These are phyloP conservation scores for Enteromius treurensis DNA, from an alignment of 2,797 vertebrate genomes.

Conservation along the genomic window DNA sequence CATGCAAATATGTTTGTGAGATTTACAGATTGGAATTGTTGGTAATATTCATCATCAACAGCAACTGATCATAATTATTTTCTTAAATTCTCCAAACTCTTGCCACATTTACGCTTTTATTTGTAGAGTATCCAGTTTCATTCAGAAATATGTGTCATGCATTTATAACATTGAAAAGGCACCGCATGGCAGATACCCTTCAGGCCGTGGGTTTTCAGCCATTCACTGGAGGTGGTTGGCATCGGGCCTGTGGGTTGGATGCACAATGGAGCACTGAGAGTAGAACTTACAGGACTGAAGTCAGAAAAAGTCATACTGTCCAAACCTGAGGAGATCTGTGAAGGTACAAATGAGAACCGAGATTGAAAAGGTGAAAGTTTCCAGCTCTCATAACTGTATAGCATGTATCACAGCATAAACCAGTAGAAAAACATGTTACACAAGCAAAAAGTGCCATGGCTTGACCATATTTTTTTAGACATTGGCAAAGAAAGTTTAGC, in stretches of 20 bases:
- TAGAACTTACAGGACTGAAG: constrained; percentile 63
- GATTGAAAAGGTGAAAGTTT: neutral
- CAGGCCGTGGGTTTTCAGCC: constrained; percentile 80
- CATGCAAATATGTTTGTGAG: neutral
- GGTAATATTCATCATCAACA: too few species aligned
- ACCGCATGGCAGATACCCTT: constrained; percentile 73
- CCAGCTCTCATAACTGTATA: neutral
- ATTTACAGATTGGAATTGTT: too few species aligned
- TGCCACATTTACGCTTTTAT: neutral
- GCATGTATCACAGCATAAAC: neutral
- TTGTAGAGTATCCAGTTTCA: neutral
- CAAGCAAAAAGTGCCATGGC: neutral
- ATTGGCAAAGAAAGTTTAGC: too few species aligned
- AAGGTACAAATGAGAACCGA: constrained; percentile 9
- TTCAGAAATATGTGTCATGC: neutral
- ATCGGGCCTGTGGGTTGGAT: constrained; percentile 71
- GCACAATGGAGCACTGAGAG: constrained; percentile 68
- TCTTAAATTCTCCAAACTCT: neutral
- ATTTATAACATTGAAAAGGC: neutral
- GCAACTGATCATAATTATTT: neutral
- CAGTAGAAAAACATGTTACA: neutral
- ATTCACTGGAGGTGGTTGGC: constrained; percentile 76
- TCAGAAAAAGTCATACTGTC: constrained; percentile 52
- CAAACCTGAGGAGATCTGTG: constrained; percentile 71
- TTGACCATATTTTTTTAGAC: neutral